Base-by-base conservation (phyloP, 2,888 invertebrate species). In the Amiota minor region DNA sequence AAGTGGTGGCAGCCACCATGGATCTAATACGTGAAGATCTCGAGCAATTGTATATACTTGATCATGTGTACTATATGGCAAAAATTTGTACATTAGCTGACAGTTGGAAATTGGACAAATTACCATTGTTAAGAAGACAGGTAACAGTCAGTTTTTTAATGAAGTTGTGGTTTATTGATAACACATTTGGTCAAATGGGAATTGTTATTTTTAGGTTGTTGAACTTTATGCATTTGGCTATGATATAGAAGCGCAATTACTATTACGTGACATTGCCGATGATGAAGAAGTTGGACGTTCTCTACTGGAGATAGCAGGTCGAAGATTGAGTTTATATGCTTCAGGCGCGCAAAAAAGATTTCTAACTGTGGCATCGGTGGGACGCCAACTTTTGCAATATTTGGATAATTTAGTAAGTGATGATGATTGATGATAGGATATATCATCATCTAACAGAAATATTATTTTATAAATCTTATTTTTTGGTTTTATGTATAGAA, bases 241-340 rank as follows among this genome's bases (percentile, higher is more conserved):
- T 83, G 93, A 94, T 88, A 84, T 87, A 4, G 87, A 93, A 65
- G 93, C 92, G 6, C 91, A 91, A 79, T 91, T 94, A 91, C 90
- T 94, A 69, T 90, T 95, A 47, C 89, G 92, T 14, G 91, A 93
- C 20, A 92, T 97, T 8, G 92, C 92, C 72, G 94, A 95, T 76
- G 92, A 93, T n/a, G 93, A 93, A 80, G 90, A 92, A 61, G 88
- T 97, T 73, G 93, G 96, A 11, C 91, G 92, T 1, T 92, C 94
- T 77, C 90, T 98, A 74, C 89, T 97, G 45, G 92, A 94, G 45
- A 93, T 98, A 72, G 95, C 95, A n/a, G 96, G 95, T 9, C 94
- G 95, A 86, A 92, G 98, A 78, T 89, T 98, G 75, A 93, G 93
- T 87, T 91, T 93, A 64, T 93, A 91, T 79, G 91, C 93, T 80